Evolutionary conservation across 2,113 vertebrate species (phyloP).

Genomic region (Eudyptes chrysolophus): DNA sequence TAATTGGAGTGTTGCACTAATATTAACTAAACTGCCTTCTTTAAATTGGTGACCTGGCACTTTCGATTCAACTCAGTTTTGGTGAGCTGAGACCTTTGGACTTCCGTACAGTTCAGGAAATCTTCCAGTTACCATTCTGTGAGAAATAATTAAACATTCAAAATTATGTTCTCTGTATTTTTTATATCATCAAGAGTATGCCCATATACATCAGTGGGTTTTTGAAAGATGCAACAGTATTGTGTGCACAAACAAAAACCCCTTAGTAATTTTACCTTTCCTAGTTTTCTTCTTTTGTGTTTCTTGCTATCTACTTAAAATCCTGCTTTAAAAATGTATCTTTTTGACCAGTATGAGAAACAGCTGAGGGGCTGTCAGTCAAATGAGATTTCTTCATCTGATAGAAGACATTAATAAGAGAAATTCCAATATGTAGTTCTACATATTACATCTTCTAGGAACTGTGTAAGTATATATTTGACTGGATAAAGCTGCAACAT

Average conservation of each 20-base stretch:
- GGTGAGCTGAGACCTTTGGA: background rate
- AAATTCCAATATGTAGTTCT: background rate
- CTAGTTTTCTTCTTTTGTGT: background rate
- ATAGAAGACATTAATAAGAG: background rate
- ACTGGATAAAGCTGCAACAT: background rate
- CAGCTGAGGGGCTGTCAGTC: background rate
- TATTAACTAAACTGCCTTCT: background rate
- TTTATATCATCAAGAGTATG: background rate
- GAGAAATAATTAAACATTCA: background rate
- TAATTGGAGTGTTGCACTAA: background rate
- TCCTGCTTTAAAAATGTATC: background rate
- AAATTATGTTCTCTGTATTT: background rate
- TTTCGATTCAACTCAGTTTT: background rate
- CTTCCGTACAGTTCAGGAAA: background rate
- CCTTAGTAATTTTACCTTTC: background rate
- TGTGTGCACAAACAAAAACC: accelerated
- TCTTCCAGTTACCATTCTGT: background rate
- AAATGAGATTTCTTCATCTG: background rate
- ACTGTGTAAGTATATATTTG: background rate
- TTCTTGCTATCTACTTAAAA: background rate
- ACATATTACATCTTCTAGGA: background rate
- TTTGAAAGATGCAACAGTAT: background rate
- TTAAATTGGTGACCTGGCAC: background rate
- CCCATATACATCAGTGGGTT: background rate
- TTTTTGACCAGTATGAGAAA: background rate